Base-by-base conservation (phyloP, 2,797 vertebrate genomes). In the Miichthys miiuy region DNA sequence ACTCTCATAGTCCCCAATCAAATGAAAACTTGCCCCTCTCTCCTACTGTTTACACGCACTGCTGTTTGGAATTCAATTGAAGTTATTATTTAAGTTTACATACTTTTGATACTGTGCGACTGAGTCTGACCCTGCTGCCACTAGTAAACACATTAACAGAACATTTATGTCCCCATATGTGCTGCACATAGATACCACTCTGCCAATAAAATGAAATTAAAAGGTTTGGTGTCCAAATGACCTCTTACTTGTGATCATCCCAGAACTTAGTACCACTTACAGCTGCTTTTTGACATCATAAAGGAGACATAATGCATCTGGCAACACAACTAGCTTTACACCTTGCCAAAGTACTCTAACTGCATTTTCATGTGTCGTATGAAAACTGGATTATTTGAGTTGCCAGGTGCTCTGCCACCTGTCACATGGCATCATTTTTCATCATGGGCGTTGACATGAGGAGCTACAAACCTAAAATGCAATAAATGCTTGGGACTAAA, bases 1-100 rank as follows among this genome's bases (percentile, higher is more conserved):
- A 64, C 82, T 86, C 68, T 71, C 75, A 54, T 10, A 63, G 76
- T 65, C 64, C 66, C 64, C 5, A 1, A 0, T 71, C 34, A 18
- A 54, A 67, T 1, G 0, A 68, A 47, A 3, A 1, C 27, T 18
- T n/a, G 2, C 61, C 27, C 30, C 34, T 17, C 56, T 1, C 1
- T 11, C 11, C 21, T 61, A 44, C 48, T 27, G 25, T 80, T 38
- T 63, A 79, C 79, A 64, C 4, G 9, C 61, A 44, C 67, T 3
- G 3, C 54, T 44, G 52, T 41, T 67, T 66, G 27, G 16, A 62
- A 48, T 78, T 57, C 44, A 72, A 21, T 70, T 64, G 48, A 14
- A 42, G 6, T 68, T 23, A 47, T 69, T 55, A 60, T 50, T 73
- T 21, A 34, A 30, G 57, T 55, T 3, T 51, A 63, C 30, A 56